A percentile compares a stretch with the other conserved stretches of the same genome.
Conservation (phyloP, 2,888 invertebrate species). For the Drosophila nr. perissopoda region DNA sequence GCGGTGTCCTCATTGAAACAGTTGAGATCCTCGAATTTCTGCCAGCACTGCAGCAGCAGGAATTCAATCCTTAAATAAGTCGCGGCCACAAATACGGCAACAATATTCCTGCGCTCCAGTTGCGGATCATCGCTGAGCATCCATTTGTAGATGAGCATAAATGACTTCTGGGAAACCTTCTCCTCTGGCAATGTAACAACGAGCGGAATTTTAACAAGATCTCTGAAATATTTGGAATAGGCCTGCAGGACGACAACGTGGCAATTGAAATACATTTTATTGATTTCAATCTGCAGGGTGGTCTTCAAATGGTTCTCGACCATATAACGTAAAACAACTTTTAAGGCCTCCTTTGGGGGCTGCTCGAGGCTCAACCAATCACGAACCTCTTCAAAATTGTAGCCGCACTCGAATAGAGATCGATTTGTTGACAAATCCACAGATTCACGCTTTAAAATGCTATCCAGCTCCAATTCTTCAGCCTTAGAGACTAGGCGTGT, state of each 20-base stretch:
- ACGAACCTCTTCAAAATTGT: conserved; percentile 58
- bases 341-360: conserved; percentile 37
- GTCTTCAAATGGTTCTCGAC: conserved; percentile 60
- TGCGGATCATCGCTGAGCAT: conserved; percentile 90
- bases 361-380: conserved; percentile 49
- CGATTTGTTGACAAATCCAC: conserved; percentile 22
- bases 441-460: conserved; percentile 14
- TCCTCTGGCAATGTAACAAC: conserved; percentile 62
- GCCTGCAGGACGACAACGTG: conserved; percentile 78
- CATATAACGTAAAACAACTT: conserved; percentile 56
- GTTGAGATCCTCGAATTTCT: conserved; percentile 89
- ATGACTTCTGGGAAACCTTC: conserved; percentile 86
- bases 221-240: conserved; percentile 79
- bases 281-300: conserved; percentile 56
- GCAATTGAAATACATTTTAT: conserved; percentile 70
- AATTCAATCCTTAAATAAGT: conserved; percentile 72
- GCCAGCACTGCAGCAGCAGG: conserved; percentile 86
- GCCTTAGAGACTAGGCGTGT: conserved; percentile 43
- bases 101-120: conserved; percentile 84
- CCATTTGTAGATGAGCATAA: conserved; percentile 91
- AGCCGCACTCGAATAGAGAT: conserved; percentile 55
- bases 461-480: conserved; percentile 51
- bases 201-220: conserved; percentile 63
- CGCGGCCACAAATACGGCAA: conserved; percentile 63
- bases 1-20: conserved; percentile 89